Evolutionary conservation across 2,797 vertebrate species (phyloP), one percentile per base, ranked within the genome.

Genomic region (Sebastes diaconus): DNA sequence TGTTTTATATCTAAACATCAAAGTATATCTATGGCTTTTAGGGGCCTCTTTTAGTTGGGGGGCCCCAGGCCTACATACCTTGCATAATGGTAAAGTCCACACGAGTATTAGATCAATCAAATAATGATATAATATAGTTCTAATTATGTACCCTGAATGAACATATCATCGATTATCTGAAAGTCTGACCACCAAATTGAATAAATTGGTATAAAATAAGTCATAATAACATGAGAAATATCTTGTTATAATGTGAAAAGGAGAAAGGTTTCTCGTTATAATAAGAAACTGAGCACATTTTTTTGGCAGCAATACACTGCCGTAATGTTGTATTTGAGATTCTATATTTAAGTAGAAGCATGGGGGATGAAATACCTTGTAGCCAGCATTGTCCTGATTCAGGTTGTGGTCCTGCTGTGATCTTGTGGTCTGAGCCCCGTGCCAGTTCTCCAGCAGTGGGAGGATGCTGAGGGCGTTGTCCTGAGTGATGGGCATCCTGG

Each of bases 401-500:
- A 84, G 67, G 34, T n/a, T 27, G 20, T 64, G 10, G 9, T 80
- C 73, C 29, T 87, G 83, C 50, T 83, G 68, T 11, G 81, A 42
- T 50, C 55, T 70, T 2, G 54, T 72, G 75, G 70, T 79, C 84
- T 95, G 97, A 91, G 93, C 94, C 89, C 95, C 87, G 34, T 97
- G 95, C 97, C 97, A 98, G 84, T 94, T 95, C 90, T 96, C 96
- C 87, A 99, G 96, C 86, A 99, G 96, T 63, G 95, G 87, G 61
- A 98, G 97, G 91, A 97, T 97, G 85, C 96, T 93, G 88, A 92
- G 83, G 2, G 98, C 97, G 81, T 99, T 99, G 95, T 99, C 97
- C 92, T 98, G 97, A 14, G 98, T 99, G 93, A 99, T 98, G 86
- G 98, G 98, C 98, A 99, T 99, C 68, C 93, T 96, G 82, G 91